Evolutionary conservation across 2,888 invertebrate species (phyloP).

Genomic region (Xiphydria camelus): DNA sequence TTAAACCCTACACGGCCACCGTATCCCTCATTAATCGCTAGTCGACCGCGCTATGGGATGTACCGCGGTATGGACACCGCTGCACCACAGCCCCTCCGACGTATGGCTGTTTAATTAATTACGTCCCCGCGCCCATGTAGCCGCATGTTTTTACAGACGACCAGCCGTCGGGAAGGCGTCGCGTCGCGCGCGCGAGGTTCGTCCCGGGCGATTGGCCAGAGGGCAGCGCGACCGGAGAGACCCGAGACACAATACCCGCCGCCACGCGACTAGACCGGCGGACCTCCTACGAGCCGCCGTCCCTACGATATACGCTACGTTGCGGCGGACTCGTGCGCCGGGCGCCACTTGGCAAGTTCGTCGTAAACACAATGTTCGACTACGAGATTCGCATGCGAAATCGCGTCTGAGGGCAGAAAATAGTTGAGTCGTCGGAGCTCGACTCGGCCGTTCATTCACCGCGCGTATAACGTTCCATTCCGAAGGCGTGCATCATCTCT

Average conservation of each 20-base stretch:
- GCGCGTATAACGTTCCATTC: too few species aligned
- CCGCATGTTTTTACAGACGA: constrained; percentile 34
- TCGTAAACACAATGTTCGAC: constrained; percentile 20
- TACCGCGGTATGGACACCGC: too few species aligned
- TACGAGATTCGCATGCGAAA: constrained; percentile 10
- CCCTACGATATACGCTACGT: too few species aligned
- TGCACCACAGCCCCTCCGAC: too few species aligned
- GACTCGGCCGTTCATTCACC: too few species aligned
- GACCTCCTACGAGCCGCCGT: background rate
- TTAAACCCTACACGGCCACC: too few species aligned
- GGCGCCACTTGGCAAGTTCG: constrained; percentile 28
- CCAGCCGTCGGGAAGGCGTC: constrained; percentile 38
- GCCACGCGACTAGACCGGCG: background rate
- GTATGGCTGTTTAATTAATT: constrained; percentile 44
- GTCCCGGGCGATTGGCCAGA: background rate
- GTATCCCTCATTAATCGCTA: too few species aligned
- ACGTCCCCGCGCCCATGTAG: constrained; percentile 26
- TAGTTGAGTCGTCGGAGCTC: too few species aligned
- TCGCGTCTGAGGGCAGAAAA: too few species aligned
- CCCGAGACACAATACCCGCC: background rate
- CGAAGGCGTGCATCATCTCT: constrained; percentile 7
- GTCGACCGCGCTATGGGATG: too few species aligned
- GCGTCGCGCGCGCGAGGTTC: constrained; percentile 11
- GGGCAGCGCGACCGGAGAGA: too few species aligned
- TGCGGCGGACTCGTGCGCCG: constrained; percentile 22